Percentiles rank a stretch among this genome's conserved stretches.
Evolutionary conservation across 2,888 invertebrate genomes (phyloP).

Genomic region (Melipona beecheii): DNA sequence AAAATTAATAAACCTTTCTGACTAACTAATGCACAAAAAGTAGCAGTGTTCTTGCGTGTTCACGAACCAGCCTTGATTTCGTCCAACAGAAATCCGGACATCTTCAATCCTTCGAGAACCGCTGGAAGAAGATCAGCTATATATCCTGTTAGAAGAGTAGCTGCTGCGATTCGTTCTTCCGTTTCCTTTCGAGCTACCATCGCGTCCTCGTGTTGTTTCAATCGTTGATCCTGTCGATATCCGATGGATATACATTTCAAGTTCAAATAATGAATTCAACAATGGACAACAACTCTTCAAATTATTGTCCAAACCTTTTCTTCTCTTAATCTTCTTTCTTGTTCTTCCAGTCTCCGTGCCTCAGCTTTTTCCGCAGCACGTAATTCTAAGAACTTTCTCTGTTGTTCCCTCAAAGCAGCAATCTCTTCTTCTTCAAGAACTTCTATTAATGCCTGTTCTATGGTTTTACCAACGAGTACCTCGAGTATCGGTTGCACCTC

Average conservation of each 20-base stretch:
- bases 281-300: neutral
- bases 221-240: slow-evolving; percentile 88
- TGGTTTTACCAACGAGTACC: slow-evolving; percentile 94
- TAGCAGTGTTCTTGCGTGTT: slow-evolving; percentile 54
- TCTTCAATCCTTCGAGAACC: slow-evolving; percentile 92
- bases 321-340: slow-evolving; percentile 88
- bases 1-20: slow-evolving; percentile 54
- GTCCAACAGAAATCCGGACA: slow-evolving; percentile 89
- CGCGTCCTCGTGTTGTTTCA: slow-evolving; percentile 89
- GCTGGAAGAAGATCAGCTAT: slow-evolving; percentile 94
- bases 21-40: slow-evolving; percentile 62
- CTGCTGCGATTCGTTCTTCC: slow-evolving; percentile 92
- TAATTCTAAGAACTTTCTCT: slow-evolving; percentile 89
- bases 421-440: slow-evolving; percentile 97
- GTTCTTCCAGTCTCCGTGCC: slow-evolving; percentile 91
- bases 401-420: slow-evolving; percentile 91
- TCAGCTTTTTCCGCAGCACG: slow-evolving; percentile 94
- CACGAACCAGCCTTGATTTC: slow-evolving; percentile 86
- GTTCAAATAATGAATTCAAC: neutral
- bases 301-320: slow-evolving; percentile 86
- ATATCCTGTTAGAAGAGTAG: slow-evolving; percentile 93
- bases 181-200: slow-evolving; percentile 89
- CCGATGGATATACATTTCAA: neutral
- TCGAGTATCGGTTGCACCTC: slow-evolving; percentile 96
- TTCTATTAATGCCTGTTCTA: slow-evolving; percentile 95